Percentiles rank a stretch among this genome's conserved stretches.
Evolutionary conservation across 2,888 invertebrate genomes (phyloP).

Genomic region (Taenaris catops): DNA sequence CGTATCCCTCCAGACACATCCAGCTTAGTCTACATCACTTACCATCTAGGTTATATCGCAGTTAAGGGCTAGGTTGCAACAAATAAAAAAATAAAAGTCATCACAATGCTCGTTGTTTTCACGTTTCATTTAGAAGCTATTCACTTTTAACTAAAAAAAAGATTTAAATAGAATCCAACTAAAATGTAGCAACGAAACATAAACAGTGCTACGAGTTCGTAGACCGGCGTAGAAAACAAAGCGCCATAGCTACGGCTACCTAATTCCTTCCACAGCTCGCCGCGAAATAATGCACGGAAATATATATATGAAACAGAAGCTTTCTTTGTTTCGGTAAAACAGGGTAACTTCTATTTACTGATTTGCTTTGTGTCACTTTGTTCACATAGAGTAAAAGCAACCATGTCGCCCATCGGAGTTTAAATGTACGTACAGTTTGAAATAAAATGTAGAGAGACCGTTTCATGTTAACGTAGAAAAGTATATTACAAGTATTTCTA

Average conservation of each 20-base stretch:
- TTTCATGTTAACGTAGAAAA: background rate
- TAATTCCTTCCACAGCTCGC: conserved; percentile 22
- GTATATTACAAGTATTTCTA: too few relatives aligned
- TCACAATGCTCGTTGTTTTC: too few relatives aligned
- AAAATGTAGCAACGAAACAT: conserved; percentile 5
- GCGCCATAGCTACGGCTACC: conserved; percentile 20
- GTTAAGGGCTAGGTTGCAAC: too few relatives aligned
- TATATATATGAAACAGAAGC: conserved; percentile 23
- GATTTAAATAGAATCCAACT: too few relatives aligned
- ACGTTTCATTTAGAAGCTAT: too few relatives aligned
- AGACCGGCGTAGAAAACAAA: conserved; percentile 23
- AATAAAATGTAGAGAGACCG: background rate
- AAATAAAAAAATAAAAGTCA: too few relatives aligned
- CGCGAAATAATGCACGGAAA: conserved; percentile 24
- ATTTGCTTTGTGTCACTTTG: conserved; percentile 22
- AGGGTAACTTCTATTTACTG: conserved; percentile 21
- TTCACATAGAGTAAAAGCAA: conserved; percentile 9
- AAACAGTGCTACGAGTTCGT: conserved; percentile 18
- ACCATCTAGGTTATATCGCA: too few relatives aligned
- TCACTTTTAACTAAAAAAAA: too few relatives aligned
- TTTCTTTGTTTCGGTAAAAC: conserved; percentile 23
- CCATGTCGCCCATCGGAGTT: conserved; percentile 4
- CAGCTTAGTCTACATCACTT: too few relatives aligned
- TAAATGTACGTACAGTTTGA: conserved; percentile 7
- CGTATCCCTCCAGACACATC: too few relatives aligned